Conservation (phyloP, 2,797 vertebrate species). For the Myoxocephalus aenaeus region DNA sequence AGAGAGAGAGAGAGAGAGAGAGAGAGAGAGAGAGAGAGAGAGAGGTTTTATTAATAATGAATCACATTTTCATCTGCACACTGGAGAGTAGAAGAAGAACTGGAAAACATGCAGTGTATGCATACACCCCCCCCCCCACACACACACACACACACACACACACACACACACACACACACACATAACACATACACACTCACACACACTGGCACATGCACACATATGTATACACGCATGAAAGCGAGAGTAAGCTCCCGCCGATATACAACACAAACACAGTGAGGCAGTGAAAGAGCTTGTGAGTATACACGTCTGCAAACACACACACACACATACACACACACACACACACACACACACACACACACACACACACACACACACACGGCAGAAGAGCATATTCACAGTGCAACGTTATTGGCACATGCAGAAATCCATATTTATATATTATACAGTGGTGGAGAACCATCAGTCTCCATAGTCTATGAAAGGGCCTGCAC, state of each 20-base stretch:
- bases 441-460: conserved; percentile 82
- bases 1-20: conserved; percentile 29
- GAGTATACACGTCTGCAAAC: conserved; percentile 11
- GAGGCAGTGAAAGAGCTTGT: conserved; percentile 6
- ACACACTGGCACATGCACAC: neutral
- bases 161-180: neutral
- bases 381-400: conserved; percentile 17
- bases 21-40: conserved; percentile 24
- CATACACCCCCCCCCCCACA: neutral
- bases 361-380: neutral
- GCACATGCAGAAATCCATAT: conserved; percentile 77
- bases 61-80: conserved; percentile 66
- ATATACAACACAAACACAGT: neutral
- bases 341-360: conserved; percentile 16
- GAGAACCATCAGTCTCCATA: conserved; percentile 73
- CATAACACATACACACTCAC: conserved; percentile 10
- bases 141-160: conserved; percentile 15
- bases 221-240: neutral
- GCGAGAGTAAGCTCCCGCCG: neutral
- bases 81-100: conserved; percentile 53
- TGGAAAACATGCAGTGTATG: conserved; percentile 47
- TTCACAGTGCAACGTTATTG: conserved; percentile 70
- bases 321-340: conserved; percentile 14
- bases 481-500: conserved; percentile 71
- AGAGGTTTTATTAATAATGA: conserved; percentile 77